Conservation (phyloP, 2,888 invertebrate genomes). For the Nymphalis urticae region DNA sequence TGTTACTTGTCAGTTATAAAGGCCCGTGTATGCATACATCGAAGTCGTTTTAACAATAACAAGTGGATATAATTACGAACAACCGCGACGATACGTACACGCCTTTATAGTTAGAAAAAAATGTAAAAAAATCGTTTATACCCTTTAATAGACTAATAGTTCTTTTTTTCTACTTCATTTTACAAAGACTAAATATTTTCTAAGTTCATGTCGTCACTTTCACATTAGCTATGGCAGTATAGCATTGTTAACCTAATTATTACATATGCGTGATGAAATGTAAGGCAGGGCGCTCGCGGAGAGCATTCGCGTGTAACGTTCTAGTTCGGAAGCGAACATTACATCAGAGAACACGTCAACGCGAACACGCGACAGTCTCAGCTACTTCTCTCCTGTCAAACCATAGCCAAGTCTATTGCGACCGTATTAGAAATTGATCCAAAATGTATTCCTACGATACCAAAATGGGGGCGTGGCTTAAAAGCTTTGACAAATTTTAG, state of each 20-base stretch:
- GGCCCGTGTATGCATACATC: slow-evolving; percentile 12
- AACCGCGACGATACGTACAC: slow-evolving; percentile 1
- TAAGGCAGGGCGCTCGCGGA: too few relatives aligned
- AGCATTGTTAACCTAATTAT: background rate
- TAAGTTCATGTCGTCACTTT: background rate
- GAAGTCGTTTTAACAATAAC: background rate
- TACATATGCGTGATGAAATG: background rate
- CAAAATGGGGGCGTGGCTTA: too few relatives aligned
- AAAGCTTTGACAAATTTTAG: too few relatives aligned
- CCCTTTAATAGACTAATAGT: background rate
- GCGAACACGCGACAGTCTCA: too few relatives aligned
- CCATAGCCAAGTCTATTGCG: too few relatives aligned
- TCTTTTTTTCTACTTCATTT: background rate
- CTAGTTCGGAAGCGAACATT: too few relatives aligned
- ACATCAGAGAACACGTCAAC: too few relatives aligned
- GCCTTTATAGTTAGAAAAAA: slow-evolving; percentile 8
- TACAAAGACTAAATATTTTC: background rate
- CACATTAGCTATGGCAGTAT: slow-evolving; percentile 6
- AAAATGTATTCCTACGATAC: too few relatives aligned
- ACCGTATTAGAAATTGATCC: too few relatives aligned
- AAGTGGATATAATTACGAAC: background rate
- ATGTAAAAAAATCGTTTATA: background rate
- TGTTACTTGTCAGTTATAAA: slow-evolving; percentile 8
- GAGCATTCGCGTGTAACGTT: too few relatives aligned
- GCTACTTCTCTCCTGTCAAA: too few relatives aligned